phyloP scores from a whole-genome alignment of 2,888 invertebrate genomes.

The Clepsis dumicolana region DNA sequence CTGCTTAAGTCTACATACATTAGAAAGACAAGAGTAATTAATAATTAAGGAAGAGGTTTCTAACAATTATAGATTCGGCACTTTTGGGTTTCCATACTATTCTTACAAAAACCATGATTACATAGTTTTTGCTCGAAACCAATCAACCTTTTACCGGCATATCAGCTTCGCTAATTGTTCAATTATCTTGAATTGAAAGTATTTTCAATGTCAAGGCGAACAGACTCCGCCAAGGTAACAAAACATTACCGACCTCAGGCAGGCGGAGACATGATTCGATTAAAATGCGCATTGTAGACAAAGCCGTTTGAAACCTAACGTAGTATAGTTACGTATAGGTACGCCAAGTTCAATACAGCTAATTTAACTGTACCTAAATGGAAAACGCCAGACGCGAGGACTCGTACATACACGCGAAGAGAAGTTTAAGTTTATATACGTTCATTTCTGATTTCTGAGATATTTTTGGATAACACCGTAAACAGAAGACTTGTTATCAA shows the following conservation, averaged over 20 bases:
- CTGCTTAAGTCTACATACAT: background rate
- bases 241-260: slow-evolving; percentile 22
- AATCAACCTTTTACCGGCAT: slow-evolving; percentile 15
- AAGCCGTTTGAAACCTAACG: slow-evolving; percentile 9
- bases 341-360: background rate
- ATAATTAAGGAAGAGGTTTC: background rate
- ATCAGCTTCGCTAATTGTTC: slow-evolving; percentile 30
- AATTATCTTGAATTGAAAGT: slow-evolving; percentile 56
- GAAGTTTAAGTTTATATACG: slow-evolving; percentile 4
- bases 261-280: slow-evolving; percentile 22
- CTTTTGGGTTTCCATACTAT: background rate
- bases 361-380: slow-evolving; percentile 3
- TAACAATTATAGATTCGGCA: background rate
- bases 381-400: background rate
- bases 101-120: background rate
- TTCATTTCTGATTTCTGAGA: slow-evolving; percentile 8
- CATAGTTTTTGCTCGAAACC: slow-evolving; percentile 26
- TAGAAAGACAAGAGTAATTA: slow-evolving; percentile 1
- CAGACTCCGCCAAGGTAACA: slow-evolving; percentile 23
- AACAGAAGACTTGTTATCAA: slow-evolving; percentile 22
- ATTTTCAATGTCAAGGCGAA: slow-evolving; percentile 45
- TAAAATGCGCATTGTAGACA: slow-evolving; percentile 16
- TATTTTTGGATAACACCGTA: slow-evolving; percentile 22
- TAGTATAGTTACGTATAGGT: slow-evolving; percentile 15
- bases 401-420: background rate